Base-by-base conservation (phyloP, 2,888 invertebrate species). In the Metalampra italica region DNA sequence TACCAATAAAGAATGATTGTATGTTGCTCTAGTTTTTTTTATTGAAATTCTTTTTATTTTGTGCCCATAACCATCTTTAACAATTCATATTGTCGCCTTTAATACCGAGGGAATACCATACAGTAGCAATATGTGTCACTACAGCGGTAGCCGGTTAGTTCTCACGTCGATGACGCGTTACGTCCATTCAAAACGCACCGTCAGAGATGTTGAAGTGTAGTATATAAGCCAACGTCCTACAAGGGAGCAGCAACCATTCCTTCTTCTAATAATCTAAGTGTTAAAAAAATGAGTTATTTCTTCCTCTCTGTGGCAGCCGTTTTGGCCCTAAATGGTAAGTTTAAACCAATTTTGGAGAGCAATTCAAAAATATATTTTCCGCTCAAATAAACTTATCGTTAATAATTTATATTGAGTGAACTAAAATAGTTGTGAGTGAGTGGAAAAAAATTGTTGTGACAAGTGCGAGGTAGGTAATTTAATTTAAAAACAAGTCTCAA, bases 181-280 rank as follows among this genome's bases (percentile, higher is more conserved):
- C 60, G 72, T 56, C 78, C 75, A 83, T 85, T 87, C 82, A 86
- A 87, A 86, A 78, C 78, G 75, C 66, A 67, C 57, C 62, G 80
- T 62, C 60, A 64, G 73, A 75, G 72, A 79, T 70, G 71, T 73
- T 65, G 65, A 72, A 67, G 69, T 76, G 75, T 83, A 88, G 88
- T 88, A 88, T 88, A 81, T 81, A 88, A 88, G 73, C 75, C 63
- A 81, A 71, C 57, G 64, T 69, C 82, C 70, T 54, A 57, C 64
- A 57, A 78, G 72, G 62, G 80, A 76, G 80, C 78, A 78, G 79
- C 80, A 83, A 79, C 72, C 2, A 22, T 22, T 22, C 22, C 22
- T 22, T 22, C 22, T 51, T 36, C 36, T 59, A 56, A 57, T 59
- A 56, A 53, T 60, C 51, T 46, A 63, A 64, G 50, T 55, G 42